Evolutionary conservation across 2,113 vertebrate genomes (phyloP).

Genomic region (Thunnus thynnus): DNA sequence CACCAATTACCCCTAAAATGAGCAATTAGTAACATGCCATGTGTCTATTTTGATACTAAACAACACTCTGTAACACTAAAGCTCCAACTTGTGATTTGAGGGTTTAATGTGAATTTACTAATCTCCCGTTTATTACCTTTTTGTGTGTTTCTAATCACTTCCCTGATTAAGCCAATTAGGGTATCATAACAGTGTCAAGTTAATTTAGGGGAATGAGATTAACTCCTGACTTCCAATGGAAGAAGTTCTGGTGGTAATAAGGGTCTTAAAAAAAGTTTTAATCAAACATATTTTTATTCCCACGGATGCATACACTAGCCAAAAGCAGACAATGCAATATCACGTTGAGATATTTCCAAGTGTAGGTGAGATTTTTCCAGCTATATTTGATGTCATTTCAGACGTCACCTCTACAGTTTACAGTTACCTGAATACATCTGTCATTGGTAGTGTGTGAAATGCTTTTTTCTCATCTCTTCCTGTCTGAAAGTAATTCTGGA

Average conservation of each 20-base stretch:
- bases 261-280: neutral
- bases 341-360: neutral
- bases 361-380: neutral
- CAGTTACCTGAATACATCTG: neutral
- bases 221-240: too few relatives aligned
- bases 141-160: conserved; percentile 37
- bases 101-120: conserved; percentile 12
- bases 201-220: conserved; percentile 36
- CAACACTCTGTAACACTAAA: neutral
- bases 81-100: conserved; percentile 1
- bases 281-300: neutral
- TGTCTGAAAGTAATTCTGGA: neutral
- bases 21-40: conserved; percentile 25
- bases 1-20: conserved; percentile 34
- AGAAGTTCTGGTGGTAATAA: too few relatives aligned
- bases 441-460: neutral
- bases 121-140: conserved; percentile 5
- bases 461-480: neutral
- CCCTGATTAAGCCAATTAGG: conserved; percentile 42
- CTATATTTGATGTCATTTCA: neutral
- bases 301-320: neutral
- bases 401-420: too few relatives aligned
- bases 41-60: conserved; percentile 6
- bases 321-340: neutral
- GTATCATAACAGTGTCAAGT: conserved; percentile 31